phyloP scores from a whole-genome alignment of 2,888 invertebrate species.

The Epinotia ramella region DNA sequence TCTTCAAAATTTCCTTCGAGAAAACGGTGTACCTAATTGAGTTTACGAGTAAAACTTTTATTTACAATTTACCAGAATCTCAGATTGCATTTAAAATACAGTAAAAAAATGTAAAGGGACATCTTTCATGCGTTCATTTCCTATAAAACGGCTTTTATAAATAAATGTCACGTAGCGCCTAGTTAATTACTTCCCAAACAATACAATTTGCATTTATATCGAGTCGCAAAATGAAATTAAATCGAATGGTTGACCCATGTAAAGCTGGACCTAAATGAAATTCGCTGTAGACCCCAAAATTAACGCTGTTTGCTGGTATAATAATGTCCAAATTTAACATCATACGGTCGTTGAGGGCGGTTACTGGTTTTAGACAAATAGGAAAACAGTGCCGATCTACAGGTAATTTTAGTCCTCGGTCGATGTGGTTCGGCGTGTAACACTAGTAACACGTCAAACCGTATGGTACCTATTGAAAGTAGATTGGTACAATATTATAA shows the following conservation, averaged over 20 bases:
- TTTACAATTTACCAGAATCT: constrained; percentile 20
- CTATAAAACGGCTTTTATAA: constrained; percentile 21
- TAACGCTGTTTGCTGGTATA: constrained; percentile 64
- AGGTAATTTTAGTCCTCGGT: constrained; percentile 19
- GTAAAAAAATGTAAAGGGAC: not conserved
- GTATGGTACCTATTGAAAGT: not conserved
- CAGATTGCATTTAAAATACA: constrained; percentile 16
- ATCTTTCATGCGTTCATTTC: constrained; percentile 6
- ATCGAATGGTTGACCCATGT: constrained; percentile 56
- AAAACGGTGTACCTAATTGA: constrained; percentile 24
- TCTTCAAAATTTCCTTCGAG: constrained; percentile 25
- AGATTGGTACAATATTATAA: not conserved
- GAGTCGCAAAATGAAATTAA: constrained; percentile 64
- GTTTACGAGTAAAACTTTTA: constrained; percentile 34
- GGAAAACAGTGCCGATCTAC: not conserved
- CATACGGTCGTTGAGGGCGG: constrained; percentile 14
- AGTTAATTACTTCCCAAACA: constrained; percentile 58
- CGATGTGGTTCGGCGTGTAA: not conserved
- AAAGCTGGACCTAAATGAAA: constrained; percentile 58
- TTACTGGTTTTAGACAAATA: constrained; percentile 21
- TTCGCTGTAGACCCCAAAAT: constrained; percentile 59
- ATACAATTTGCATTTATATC: constrained; percentile 71
- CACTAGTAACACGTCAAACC: not conserved
- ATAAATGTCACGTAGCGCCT: constrained; percentile 43
- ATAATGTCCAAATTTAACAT: constrained; percentile 70